A percentile compares a stretch with the other conserved stretches of the same genome.
These are phyloP conservation scores for Steinernema scapterisci DNA, from an alignment of 2,888 invertebrate species.

Conservation along the genomic window DNA sequence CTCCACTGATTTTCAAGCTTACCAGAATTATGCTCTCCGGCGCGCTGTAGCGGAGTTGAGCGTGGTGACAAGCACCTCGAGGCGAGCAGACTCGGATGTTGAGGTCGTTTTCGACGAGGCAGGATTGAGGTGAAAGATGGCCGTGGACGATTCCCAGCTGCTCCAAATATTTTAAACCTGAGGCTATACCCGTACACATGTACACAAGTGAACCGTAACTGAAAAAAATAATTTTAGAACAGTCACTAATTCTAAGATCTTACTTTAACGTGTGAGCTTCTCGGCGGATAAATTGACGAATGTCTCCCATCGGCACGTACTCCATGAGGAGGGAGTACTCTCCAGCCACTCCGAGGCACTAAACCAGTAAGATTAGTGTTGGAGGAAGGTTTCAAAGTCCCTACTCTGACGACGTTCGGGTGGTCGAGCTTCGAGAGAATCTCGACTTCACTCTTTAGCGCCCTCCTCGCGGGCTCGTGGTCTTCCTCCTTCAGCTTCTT, in stretches of 20 bases:
- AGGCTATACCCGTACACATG: conserved; percentile 51
- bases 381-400: not conserved
- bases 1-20: not conserved
- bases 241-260: conserved; percentile 31
- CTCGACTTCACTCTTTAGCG: conserved; percentile 49
- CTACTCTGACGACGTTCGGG: conserved; percentile 45
- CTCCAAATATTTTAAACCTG: conserved; percentile 54
- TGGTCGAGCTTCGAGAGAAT: conserved; percentile 48
- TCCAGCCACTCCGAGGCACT: conserved; percentile 45
- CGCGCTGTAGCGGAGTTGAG: conserved; percentile 60
- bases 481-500: conserved; percentile 44
- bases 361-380: not conserved
- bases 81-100: conserved; percentile 48
- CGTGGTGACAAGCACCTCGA: conserved; percentile 57
- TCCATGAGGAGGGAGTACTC: conserved; percentile 49
- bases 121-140: conserved; percentile 54
- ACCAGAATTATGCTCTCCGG: conserved; percentile 61
- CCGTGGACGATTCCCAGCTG: conserved; percentile 56
- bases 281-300: conserved; percentile 43
- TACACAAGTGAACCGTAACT: conserved; percentile 36
- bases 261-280: conserved; percentile 42
- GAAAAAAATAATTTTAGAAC: not conserved
- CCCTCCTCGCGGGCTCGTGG: conserved; percentile 43
- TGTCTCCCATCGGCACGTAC: conserved; percentile 44
- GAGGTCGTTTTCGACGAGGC: conserved; percentile 45